Evolutionary conservation across 2,113 vertebrate genomes (phyloP).

Genomic region (Lepisosteus osseus): DNA sequence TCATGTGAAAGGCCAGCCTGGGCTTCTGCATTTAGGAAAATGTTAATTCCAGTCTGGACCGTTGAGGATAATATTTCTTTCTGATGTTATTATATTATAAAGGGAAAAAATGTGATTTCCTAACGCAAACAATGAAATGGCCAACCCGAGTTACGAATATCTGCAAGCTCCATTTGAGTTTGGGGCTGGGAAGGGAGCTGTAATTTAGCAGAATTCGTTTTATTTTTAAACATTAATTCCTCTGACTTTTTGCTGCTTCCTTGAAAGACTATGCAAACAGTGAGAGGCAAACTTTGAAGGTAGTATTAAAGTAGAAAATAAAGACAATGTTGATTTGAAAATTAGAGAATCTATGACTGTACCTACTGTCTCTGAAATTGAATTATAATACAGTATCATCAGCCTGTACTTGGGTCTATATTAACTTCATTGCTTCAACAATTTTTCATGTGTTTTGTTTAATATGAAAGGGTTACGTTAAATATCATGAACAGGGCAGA

Average conservation of each 20-base stretch:
- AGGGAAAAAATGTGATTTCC: conserved; percentile 9
- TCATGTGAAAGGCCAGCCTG: background rate
- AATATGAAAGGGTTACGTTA: too few species aligned
- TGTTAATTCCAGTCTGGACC: background rate
- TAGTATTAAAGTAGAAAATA: background rate
- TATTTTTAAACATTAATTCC: background rate
- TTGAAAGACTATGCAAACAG: background rate
- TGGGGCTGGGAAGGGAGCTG: background rate
- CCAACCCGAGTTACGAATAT: background rate
- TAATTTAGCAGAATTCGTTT: background rate
- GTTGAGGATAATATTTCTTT: conserved; percentile 16
- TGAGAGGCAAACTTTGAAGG: background rate
- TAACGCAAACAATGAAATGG: conserved; percentile 12
- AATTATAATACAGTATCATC: too few species aligned
- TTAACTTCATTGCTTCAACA: too few species aligned
- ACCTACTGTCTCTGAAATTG: too few species aligned
- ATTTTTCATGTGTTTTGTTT: too few species aligned
- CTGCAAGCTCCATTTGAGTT: background rate
- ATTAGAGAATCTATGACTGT: too few species aligned
- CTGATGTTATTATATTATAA: conserved; percentile 2
- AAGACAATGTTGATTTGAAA: background rate
- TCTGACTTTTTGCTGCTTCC: background rate
- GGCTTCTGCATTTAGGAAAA: conserved; percentile 12
- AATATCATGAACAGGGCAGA: too few species aligned
- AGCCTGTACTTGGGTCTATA: background rate